Percentiles rank a stretch among this genome's conserved stretches.
These are phyloP conservation scores for Pseudolaguvia tuberculata DNA, from an alignment of 2,113 vertebrate species.

Conservation along the genomic window DNA sequence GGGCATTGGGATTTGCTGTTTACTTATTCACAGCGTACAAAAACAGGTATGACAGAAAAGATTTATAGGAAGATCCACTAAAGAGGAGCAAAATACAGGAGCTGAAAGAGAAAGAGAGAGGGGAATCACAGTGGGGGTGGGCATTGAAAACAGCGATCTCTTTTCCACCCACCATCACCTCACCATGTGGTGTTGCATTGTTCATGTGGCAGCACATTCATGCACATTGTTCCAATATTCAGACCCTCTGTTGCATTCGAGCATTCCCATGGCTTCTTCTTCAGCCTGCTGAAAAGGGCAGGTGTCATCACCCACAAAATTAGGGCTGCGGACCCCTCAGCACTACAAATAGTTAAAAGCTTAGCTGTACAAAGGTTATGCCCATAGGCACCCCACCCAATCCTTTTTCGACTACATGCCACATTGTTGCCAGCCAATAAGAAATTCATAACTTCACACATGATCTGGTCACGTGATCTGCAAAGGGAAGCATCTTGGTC, in stretches of 20 bases:
- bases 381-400: conserved; percentile 18
- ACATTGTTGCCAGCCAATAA: conserved; percentile 55
- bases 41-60: conserved; percentile 25
- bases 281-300: conserved; percentile 42
- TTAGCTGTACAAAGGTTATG: conserved; percentile 31
- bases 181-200: conserved; percentile 46
- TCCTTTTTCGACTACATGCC: conserved; percentile 14
- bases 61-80: conserved; percentile 16
- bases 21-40: conserved; percentile 14
- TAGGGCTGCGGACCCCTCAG: conserved; percentile 27
- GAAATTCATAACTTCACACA: conserved; percentile 54
- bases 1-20: conserved; percentile 31
- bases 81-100: conserved; percentile 12
- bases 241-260: conserved; percentile 36
- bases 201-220: conserved; percentile 43
- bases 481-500: conserved; percentile 58
- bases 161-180: conserved; percentile 36
- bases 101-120: neutral
- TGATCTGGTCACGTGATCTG: conserved; percentile 64
- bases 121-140: conserved; percentile 32
- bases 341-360: conserved; percentile 21
- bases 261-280: conserved; percentile 45
- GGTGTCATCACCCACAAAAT: conserved; percentile 48
- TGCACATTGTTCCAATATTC: conserved; percentile 41
- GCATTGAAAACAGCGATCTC: conserved; percentile 36